Conservation (phyloP, 2,113 vertebrate species). For the Mugil cephalus region DNA sequence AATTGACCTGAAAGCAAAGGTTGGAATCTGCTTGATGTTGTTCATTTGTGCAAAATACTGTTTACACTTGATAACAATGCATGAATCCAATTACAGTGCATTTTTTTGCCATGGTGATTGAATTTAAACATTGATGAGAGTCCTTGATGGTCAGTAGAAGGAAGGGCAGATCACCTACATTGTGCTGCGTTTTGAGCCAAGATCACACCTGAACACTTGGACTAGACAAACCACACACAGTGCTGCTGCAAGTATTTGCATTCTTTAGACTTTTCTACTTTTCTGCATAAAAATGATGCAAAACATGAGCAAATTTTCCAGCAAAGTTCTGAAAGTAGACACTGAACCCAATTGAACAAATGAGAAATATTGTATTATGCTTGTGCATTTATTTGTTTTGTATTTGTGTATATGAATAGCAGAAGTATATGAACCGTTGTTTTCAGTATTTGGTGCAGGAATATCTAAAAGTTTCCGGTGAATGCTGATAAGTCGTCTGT, state of each 20-base stretch:
- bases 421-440: no score
- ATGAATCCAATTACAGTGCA: neutral
- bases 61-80: neutral
- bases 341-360: no score
- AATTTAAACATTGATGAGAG: slow-evolving; percentile 7
- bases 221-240: slow-evolving; percentile 4
- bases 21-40: neutral
- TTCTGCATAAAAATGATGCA: no score
- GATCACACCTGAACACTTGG: neutral
- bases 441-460: no score
- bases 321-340: neutral
- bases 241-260: no score
- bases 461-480: no score
- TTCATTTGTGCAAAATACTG: neutral
- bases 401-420: no score
- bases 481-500: no score
- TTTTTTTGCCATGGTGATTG: neutral
- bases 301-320: neutral
- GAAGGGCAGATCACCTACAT: no score
- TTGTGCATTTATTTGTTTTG: no score
- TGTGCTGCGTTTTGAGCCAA: neutral
- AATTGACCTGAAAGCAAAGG: neutral
- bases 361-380: no score
- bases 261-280: no score
- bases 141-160: neutral